Evolutionary conservation across 2,113 vertebrate species (phyloP).

Genomic region (Craseonycteris thonglongyai): DNA sequence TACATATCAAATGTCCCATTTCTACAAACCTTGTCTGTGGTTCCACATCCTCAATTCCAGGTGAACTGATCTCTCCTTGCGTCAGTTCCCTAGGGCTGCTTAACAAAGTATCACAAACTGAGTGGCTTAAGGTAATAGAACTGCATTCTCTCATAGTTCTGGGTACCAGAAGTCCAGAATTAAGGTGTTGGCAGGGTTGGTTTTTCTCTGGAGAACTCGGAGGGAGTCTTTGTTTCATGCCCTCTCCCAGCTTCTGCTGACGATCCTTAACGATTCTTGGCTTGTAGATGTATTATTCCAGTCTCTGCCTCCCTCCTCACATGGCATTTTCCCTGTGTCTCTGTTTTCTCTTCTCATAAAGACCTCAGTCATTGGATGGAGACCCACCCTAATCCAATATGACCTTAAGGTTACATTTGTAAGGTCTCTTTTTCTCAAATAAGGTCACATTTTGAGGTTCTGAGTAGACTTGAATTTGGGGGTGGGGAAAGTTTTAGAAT

Average conservation of each 20-base stretch:
- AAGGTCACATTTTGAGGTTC: neutral
- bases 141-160: neutral
- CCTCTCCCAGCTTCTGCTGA: neutral
- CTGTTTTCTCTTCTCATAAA: neutral
- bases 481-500: neutral
- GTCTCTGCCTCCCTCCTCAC: neutral
- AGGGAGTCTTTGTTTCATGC: neutral
- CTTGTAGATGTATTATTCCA: rapidly evolving
- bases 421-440: neutral
- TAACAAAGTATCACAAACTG: neutral
- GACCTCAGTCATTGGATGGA: neutral
- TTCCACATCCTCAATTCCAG: neutral
- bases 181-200: neutral
- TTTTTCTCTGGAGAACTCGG: neutral
- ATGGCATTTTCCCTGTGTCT: neutral
- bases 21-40: neutral
- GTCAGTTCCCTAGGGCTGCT: neutral
- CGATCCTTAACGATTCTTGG: neutral
- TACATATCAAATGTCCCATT: neutral
- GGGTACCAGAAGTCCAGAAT: neutral
- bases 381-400: no score
- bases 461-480: neutral
- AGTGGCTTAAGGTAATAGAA: neutral
- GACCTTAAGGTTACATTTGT: neutral
- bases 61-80: no score